Base-by-base conservation (phyloP, 2,888 invertebrate genomes). In the Erebia aethiops region DNA sequence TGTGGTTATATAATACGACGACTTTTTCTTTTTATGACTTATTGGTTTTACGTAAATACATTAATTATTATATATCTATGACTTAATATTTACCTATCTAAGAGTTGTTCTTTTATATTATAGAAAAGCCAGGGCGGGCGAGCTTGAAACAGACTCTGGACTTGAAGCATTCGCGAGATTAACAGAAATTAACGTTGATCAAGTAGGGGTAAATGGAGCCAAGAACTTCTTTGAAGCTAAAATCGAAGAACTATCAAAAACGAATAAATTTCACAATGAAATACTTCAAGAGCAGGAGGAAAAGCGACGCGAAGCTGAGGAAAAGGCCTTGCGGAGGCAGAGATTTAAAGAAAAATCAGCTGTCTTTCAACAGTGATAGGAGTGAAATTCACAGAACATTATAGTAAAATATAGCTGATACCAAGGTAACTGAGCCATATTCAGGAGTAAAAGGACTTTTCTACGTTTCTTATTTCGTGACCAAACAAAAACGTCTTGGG, bases 211-310 rank as follows among this genome's bases (percentile, higher is more conserved):
- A 0, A 97, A 96, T 76, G 99, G 98, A 14, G 99, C 99, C 51
- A 98, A 98, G 87, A 96, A 97, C 84, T 99, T 99, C 94, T 99
- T 99, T 84, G 98, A 98, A 93, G 98, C 98, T 0, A 99, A 99
- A 96, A 98, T 99, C 80, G 97, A 97, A 82, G 97, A 98, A 82
- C 95, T 98, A 75, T 90, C 96, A 11, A 96, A 96, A 81, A 95
- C 96, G 71, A 97, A 96, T 84, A 98, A 98, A 91, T 98, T 98
- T 89, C 98, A 98, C 84, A 96, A 97, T 77, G 99, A 99, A 91
- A 98, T 99, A 75, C 95, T 97, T 73, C 95, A 97, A 87, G 98
- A 99, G 85, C 98, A 98, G 84, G 98, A 98, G 82, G 97, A 98
- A 81, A 95, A 97, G 78, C 96, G 96, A 76, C 94, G 96, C 67